Evolutionary conservation across 1,140 invertebrate genomes (phyloP).

Genomic region (Heliothis subflexa): DNA sequence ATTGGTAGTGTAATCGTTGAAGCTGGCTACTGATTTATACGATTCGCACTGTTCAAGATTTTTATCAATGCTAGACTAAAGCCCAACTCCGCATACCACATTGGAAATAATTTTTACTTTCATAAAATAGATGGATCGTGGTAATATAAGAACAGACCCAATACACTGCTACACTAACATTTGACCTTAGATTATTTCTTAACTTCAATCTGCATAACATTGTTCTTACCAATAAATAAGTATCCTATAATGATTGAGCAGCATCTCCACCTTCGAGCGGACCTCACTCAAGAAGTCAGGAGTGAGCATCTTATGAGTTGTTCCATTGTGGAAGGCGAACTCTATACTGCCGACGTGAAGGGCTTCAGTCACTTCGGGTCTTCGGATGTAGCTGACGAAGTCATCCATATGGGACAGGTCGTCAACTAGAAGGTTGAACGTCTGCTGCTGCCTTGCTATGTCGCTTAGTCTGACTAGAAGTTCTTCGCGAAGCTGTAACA

Average conservation of each 20-base stretch:
- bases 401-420: constrained; percentile 43
- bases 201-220: not conserved
- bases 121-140: too few relatives aligned
- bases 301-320: constrained; percentile 53
- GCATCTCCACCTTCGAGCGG: constrained; percentile 57
- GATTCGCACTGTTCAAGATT: too few relatives aligned
- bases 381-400: constrained; percentile 56
- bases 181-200: too few relatives aligned
- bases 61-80: too few relatives aligned
- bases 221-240: constrained; percentile 75
- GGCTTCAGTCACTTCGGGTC: constrained; percentile 60
- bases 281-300: constrained; percentile 61
- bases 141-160: not conserved
- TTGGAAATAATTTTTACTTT: too few relatives aligned
- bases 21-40: too few relatives aligned
- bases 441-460: constrained; percentile 56
- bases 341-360: constrained; percentile 83
- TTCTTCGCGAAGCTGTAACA: constrained; percentile 64
- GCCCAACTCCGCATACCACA: too few relatives aligned
- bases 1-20: too few relatives aligned
- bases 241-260: constrained; percentile 68
- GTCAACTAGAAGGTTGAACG: constrained; percentile 63
- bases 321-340: constrained; percentile 66
- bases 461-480: constrained; percentile 61
- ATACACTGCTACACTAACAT: not conserved